A percentile compares a stretch with the other conserved stretches of the same genome.
Conservation (phyloP, 2,113 vertebrate genomes). For the Lates calcarifer region DNA sequence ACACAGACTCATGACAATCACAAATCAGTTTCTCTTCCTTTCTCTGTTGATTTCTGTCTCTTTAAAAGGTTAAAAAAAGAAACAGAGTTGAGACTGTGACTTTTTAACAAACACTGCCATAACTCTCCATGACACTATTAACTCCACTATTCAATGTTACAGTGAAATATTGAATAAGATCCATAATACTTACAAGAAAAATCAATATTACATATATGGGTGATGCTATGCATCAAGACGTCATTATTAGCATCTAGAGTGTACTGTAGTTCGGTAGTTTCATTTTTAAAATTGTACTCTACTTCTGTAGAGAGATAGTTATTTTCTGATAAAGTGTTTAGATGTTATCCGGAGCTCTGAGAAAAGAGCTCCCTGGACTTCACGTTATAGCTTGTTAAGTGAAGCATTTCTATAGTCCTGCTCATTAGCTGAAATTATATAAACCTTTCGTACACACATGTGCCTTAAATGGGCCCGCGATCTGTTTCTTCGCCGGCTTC, state of each 20-base stretch:
- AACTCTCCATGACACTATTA: conserved; percentile 67
- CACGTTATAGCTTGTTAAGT: conserved; percentile 67
- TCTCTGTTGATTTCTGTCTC: conserved; percentile 13
- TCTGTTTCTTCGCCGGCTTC: conserved; percentile 44
- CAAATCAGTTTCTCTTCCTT: conserved; percentile 22
- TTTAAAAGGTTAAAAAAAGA: conserved; percentile 25
- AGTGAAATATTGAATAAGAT: conserved; percentile 47
- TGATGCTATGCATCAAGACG: conserved; percentile 78
- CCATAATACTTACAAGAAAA: conserved; percentile 22
- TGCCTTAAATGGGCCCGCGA: conserved; percentile 71
- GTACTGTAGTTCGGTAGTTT: conserved; percentile 68
- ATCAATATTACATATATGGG: conserved; percentile 44
- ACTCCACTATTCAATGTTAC: conserved; percentile 49
- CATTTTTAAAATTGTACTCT: conserved; percentile 67
- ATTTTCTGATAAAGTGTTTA: conserved; percentile 75
- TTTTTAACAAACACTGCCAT: conserved; percentile 58
- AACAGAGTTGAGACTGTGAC: conserved; percentile 27
- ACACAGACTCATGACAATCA: conserved; percentile 68
- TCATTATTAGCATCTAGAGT: conserved; percentile 58
- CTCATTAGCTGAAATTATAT: conserved; percentile 59
- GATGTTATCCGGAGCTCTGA: conserved; percentile 58
- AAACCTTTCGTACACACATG: conserved; percentile 65
- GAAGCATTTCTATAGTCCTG: conserved; percentile 66
- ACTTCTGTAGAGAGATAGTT: conserved; percentile 68
- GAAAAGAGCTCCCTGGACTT: conserved; percentile 52